phyloP scores from a whole-genome alignment of 1,140 invertebrate genomes.

The Bombus confusus region DNA sequence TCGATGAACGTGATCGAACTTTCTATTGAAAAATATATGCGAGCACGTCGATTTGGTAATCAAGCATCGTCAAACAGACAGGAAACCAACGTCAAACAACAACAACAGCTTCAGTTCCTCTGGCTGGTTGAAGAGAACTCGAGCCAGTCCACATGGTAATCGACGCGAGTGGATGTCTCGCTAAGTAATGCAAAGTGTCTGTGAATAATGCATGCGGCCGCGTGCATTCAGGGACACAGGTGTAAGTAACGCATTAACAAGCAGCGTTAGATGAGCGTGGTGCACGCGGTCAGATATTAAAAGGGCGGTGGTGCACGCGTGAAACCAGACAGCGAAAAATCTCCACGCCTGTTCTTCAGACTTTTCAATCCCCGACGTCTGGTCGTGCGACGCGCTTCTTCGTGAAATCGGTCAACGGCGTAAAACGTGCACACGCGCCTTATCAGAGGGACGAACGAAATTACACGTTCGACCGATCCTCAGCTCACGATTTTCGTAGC shows the following conservation, averaged over 20 bases:
- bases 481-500: rapidly evolving
- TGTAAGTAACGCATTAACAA: conserved; percentile 47
- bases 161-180: conserved; percentile 25
- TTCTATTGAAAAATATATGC: not conserved
- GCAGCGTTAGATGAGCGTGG: conserved; percentile 12
- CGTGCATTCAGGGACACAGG: conserved; percentile 25
- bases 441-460: not conserved
- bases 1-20: not conserved
- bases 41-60: not conserved
- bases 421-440: not conserved
- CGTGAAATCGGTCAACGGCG: not conserved
- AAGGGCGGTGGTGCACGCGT: conserved; percentile 3
- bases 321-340: conserved; percentile 8
- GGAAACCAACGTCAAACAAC: conserved; percentile 6
- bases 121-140: conserved; percentile 1
- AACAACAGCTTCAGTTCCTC: conserved; percentile 7
- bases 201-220: conserved; percentile 44
- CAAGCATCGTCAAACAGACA: not conserved
- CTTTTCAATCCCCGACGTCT: not conserved
- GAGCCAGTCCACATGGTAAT: conserved; percentile 30
- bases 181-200: conserved; percentile 48
- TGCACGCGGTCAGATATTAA: conserved; percentile 32
- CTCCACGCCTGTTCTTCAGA: not conserved
- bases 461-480: not conserved
- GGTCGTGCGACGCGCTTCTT: too few relatives aligned